These are phyloP conservation scores for Meloidogyne exigua DNA, from an alignment of 1,140 invertebrate genomes.

Conservation along the genomic window DNA sequence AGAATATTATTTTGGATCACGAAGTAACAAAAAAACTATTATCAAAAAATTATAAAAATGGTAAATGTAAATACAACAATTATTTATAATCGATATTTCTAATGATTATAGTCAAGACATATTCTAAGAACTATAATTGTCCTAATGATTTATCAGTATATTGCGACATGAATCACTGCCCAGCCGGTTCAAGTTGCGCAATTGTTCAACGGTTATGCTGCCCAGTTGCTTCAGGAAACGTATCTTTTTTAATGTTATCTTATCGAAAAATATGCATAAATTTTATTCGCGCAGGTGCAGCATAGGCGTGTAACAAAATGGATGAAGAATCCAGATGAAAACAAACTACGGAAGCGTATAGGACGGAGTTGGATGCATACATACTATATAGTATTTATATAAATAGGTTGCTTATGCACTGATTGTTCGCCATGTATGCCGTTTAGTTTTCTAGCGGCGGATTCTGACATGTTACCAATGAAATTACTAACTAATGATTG, in stretches of 20 bases:
- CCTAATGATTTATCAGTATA: neutral
- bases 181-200: too few species aligned
- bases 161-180: too few species aligned
- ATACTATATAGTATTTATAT: neutral
- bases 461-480: neutral
- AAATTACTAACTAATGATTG: neutral
- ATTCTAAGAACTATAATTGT: too few species aligned
- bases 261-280: too few species aligned
- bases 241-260: too few species aligned
- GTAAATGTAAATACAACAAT: too few species aligned
- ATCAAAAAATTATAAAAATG: neutral
- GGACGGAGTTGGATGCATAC: neutral
- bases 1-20: too few species aligned
- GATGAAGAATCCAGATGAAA: neutral
- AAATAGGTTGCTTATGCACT: neutral
- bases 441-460: neutral
- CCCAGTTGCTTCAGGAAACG: too few species aligned
- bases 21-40: neutral
- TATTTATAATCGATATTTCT: neutral
- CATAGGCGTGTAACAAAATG: neutral
- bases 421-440: constrained; percentile 23
- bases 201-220: too few species aligned
- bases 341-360: neutral
- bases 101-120: too few species aligned
- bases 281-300: too few species aligned